Evolutionary conservation across 2,113 vertebrate species (phyloP), one percentile per base, ranked within the genome.

Genomic region (Fregetta grallaria): DNA sequence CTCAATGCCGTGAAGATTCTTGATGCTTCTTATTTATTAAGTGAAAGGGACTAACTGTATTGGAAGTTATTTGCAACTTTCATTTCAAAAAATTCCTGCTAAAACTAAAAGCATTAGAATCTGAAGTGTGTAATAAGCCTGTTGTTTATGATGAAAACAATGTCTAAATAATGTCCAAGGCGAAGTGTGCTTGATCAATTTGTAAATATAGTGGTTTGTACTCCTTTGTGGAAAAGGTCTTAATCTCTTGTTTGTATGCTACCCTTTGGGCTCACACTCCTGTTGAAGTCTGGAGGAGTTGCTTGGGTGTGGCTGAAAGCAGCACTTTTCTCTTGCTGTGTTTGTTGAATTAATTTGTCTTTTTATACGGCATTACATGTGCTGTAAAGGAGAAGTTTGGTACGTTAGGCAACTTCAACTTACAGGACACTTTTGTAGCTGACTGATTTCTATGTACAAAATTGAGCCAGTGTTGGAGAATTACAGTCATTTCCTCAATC

Each of bases 21-120:
- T 36, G 34, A 65, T 89, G 90, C 92, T 92, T 68, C 58, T 61
- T 95, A 94, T 97, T 97, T 94, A 96, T 96, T 88, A 74, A 77
- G 27, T 11, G 21, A 58, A 56, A 85, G 50, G 65, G 67, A 92
- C 85, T 89, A 44, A 76, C 45, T 53, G 23, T 50, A 52, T 36
- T 38, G 3, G 7, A 68, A 4, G 71, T 68, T 74, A 47, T 82
- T 82, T 38, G 38, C 55, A 88, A 21, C 32, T 92, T 59, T 17
- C 12, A 36, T 63, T 88, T 84, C 2, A 58, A 89, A 58, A 70
- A 76, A 53, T 23, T 49, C 79, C 68, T 62, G 45, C 73, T 95
- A 53, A 85, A 94, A 62, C 76, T 87, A 44, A 70, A 92, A 67
- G 70, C 62, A 22, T 87, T 88, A 81, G 66, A 83, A 40, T 53